Conservation (phyloP, 2,888 invertebrate species). For the Pseudoips prasinana region DNA sequence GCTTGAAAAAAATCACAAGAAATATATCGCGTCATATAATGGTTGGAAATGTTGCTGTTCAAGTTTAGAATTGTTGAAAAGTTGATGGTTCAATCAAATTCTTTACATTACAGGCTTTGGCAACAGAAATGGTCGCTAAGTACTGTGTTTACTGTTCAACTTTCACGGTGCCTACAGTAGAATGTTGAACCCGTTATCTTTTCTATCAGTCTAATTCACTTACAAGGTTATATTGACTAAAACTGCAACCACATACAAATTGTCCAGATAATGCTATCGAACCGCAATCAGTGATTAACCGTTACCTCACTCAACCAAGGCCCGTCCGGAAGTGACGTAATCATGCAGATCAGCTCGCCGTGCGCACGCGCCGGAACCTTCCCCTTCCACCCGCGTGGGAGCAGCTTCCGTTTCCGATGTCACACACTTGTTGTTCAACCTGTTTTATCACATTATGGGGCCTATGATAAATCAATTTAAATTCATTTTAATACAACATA, state of each 20-base stretch:
- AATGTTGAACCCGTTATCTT: no score
- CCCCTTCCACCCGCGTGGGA: constrained; percentile 51
- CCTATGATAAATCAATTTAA: not conserved
- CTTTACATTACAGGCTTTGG: no score
- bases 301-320: constrained; percentile 43
- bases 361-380: constrained; percentile 48
- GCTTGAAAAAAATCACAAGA: no score
- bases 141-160: no score
- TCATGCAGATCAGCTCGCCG: constrained; percentile 42
- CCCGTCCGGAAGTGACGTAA: constrained; percentile 57
- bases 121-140: no score
- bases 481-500: not conserved
- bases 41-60: no score
- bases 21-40: no score
- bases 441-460: constrained; percentile 14
- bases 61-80: no score
- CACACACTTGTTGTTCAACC: constrained; percentile 47
- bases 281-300: constrained; percentile 41
- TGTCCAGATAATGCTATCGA: constrained; percentile 3
- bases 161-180: no score
- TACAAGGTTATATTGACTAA: constrained; percentile 1
- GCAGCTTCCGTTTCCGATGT: constrained; percentile 76
- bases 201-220: not conserved
- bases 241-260: not conserved
- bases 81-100: no score